Percentiles rank a stretch among this genome's conserved stretches.
Conservation (phyloP, 2,113 vertebrate species). For the Albula glossodonta region DNA sequence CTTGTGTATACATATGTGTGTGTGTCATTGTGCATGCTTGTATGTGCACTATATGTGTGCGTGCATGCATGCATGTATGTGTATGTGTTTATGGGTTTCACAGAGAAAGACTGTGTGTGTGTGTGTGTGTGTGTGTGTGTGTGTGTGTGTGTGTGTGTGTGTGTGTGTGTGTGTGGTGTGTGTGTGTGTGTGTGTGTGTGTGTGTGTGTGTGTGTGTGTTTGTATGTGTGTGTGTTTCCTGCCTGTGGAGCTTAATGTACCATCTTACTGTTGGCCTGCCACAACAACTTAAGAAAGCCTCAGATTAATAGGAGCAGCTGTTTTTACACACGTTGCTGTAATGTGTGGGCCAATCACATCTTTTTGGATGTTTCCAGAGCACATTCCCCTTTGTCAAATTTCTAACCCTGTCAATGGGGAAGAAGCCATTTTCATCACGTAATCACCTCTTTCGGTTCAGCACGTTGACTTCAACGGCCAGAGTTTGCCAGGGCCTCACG, state of each 20-base stretch:
- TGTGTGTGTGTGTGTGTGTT: not conserved
- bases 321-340: not conserved
- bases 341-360: not conserved
- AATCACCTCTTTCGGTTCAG: not conserved
- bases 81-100: not conserved
- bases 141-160: not conserved
- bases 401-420: not conserved
- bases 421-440: not conserved
- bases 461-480: not conserved
- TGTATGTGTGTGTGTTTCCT: no score
- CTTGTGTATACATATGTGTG: no score
- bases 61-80: not conserved
- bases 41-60: not conserved
- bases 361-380: not conserved
- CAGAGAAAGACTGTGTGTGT: not conserved
- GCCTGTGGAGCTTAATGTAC: no score
- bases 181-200: not conserved
- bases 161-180: not conserved
- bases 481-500: not conserved
- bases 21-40: not conserved
- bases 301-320: not conserved
- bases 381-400: not conserved
- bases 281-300: not conserved
- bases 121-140: not conserved
- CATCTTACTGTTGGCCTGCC: not conserved